Percentiles rank a stretch among this genome's conserved stretches.
Conservation (phyloP, 2,113 vertebrate genomes). For the Syngnathoides biaculeatus region DNA sequence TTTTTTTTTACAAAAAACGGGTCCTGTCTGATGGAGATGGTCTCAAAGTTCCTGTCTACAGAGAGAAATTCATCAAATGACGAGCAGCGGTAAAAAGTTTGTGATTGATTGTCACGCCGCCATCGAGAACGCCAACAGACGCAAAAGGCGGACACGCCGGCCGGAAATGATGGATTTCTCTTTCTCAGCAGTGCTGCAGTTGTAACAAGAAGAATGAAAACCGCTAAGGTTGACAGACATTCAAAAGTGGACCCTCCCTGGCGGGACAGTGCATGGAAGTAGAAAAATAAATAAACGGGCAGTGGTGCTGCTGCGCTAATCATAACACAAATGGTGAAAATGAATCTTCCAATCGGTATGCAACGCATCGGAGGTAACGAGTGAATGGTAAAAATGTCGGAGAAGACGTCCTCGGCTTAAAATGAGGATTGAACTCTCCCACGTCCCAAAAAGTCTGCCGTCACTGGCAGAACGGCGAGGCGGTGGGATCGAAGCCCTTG, state of each 20-base stretch:
- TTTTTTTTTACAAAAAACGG: constrained; percentile 46
- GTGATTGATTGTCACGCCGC: constrained; percentile 51
- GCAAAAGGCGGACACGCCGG: neutral
- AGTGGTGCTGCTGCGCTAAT: neutral
- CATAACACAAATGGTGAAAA: neutral
- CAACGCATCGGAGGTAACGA: neutral
- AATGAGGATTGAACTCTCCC: constrained; percentile 66
- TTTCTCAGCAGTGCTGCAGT: too few relatives aligned
- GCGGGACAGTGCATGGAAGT: constrained; percentile 36
- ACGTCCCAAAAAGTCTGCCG: constrained; percentile 33
- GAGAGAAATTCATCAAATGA: neutral
- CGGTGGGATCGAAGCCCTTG: constrained; percentile 94
- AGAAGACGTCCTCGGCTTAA: constrained; percentile 68
- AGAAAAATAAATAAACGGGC: constrained; percentile 52
- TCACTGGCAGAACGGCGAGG: constrained; percentile 93
- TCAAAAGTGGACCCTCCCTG: constrained; percentile 26
- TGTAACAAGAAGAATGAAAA: neutral
- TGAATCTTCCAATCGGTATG: neutral
- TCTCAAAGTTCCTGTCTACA: neutral
- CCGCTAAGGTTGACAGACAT: constrained; percentile 13
- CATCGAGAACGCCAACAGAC: constrained; percentile 5
- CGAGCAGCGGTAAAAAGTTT: constrained; percentile 7
- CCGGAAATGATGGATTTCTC: neutral
- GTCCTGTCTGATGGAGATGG: constrained; percentile 21
- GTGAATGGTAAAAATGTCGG: constrained; percentile 32